phyloP scores from a whole-genome alignment of 2,113 vertebrate genomes.

The Pitta sordida region DNA sequence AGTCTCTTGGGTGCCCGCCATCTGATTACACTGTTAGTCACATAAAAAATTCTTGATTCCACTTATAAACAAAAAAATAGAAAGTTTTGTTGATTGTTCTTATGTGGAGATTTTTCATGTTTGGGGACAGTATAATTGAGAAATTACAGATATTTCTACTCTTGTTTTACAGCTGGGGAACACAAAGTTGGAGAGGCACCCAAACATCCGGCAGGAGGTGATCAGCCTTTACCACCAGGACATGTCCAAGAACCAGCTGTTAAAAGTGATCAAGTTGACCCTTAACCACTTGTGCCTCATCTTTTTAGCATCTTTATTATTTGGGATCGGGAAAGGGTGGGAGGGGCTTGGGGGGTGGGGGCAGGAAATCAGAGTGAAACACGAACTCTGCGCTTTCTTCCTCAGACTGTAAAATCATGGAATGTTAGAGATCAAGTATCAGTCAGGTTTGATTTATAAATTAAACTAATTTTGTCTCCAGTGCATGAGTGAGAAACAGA shows the following conservation, averaged over 20 bases:
- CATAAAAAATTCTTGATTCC: not conserved
- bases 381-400: constrained; percentile 2
- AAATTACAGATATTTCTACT: not conserved
- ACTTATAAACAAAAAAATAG: not conserved
- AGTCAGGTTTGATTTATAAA: not conserved
- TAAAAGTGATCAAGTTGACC: constrained; percentile 46
- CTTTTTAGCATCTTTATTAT: constrained; percentile 48
- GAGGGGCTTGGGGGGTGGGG: not conserved
- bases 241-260: constrained; percentile 50
- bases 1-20: not conserved
- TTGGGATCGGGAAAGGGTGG: not conserved
- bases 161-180: constrained; percentile 52
- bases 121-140: not conserved
- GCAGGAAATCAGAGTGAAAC: constrained; percentile 5
- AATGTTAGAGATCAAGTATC: not conserved
- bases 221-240: constrained; percentile 60
- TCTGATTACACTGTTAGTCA: not conserved
- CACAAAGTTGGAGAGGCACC: constrained; percentile 42
- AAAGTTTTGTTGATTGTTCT: not conserved
- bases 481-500: not conserved
- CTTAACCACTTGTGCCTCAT: constrained; percentile 66
- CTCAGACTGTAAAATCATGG: not conserved
- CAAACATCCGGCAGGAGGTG: constrained; percentile 33
- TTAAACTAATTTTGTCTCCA: not conserved
- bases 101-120: not conserved